Evolutionary conservation across 2,797 vertebrate genomes (phyloP), one percentile per base, ranked within the genome.

Genomic region (Lithobates pipiens): DNA sequence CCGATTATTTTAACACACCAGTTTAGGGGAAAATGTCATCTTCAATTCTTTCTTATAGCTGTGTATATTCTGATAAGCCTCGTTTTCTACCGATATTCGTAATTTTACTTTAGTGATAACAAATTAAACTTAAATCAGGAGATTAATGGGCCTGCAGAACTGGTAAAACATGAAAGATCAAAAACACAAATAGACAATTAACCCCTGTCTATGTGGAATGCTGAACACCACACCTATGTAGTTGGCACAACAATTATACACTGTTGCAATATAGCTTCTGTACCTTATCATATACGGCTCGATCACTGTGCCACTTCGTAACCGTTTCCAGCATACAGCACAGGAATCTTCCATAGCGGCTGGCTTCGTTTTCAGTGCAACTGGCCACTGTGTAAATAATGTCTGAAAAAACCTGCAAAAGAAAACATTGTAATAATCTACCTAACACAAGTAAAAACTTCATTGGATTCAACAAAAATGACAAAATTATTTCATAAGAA

Each of bases 361-460:
- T 97, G 54, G 98, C 98, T 95, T 99, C 98, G 67, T 99, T 99
- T 94, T 99, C 98, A 0, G 98, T 99, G 90, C 98, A 99, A 91
- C 98, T 99, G 88, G 98, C 98, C 80, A 99, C 98, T 0, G 98
- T 99, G 91, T 99, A 99, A 92, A 99, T 99, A 91, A 99, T 99
- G 87, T 99, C 98, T 16, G 98, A 99, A 89, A 99, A 99, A 80
- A 99, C 98, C 98, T 99, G 92, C 0, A 88, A 0, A 79, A 80
- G 9, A 46, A 42, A 68, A 76, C 32, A 65, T 67, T 23, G 25
- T 27, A 9, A 29, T 2, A 29, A 29, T 10, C 0, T 29, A n/a
- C 23, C 10, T n/a, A n/a, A n/a, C n/a, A n/a, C n/a, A 54, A 4
- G 16, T 5, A 54, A 54, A 54, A 54, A 5, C 4, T 54, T 15